phyloP scores from a whole-genome alignment of 1,140 invertebrate genomes.

The Phortica variegata region DNA sequence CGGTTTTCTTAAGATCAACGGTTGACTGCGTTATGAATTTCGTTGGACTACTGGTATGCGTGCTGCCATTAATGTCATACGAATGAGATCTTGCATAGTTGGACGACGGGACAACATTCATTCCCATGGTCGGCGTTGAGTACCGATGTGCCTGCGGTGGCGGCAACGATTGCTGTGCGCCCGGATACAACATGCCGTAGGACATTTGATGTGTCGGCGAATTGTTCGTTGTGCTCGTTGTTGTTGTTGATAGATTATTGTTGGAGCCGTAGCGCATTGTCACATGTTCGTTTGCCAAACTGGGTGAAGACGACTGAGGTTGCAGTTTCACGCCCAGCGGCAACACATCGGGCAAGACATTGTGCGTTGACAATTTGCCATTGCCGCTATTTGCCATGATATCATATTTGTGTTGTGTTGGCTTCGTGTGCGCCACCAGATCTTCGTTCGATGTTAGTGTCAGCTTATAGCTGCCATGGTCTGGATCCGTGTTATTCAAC shows the following conservation, averaged over 20 bases:
- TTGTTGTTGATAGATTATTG: conserved; percentile 30
- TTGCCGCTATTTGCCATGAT: conserved; percentile 23
- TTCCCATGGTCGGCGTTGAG: conserved; percentile 38
- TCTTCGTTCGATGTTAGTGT: conserved; percentile 71
- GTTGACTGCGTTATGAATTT: conserved; percentile 52
- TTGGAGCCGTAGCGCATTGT: conserved; percentile 50
- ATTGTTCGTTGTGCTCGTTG: conserved; percentile 20
- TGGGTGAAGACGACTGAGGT: conserved; percentile 31
- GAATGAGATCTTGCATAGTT: conserved; percentile 49
- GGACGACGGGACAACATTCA: conserved; percentile 22
- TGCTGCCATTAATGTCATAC: conserved; percentile 36
- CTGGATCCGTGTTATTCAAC: conserved; percentile 62
- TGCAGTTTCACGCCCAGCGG: conserved; percentile 59
- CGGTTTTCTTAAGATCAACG: conserved; percentile 51
- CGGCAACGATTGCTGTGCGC: conserved; percentile 10
- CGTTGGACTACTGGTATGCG: conserved; percentile 16
- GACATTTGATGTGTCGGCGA: conserved; percentile 30
- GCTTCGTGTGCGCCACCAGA: conserved; percentile 54
- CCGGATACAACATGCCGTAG: conserved; percentile 35
- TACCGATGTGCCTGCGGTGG: conserved; percentile 32
- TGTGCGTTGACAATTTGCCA: conserved; percentile 48
- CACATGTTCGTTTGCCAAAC: conserved; percentile 22
- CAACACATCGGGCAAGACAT: conserved; percentile 59
- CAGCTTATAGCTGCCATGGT: conserved; percentile 75
- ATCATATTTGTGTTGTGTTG: conserved; percentile 26